Evolutionary conservation across 2,888 invertebrate species (phyloP).

Genomic region (Octodonta nipae): DNA sequence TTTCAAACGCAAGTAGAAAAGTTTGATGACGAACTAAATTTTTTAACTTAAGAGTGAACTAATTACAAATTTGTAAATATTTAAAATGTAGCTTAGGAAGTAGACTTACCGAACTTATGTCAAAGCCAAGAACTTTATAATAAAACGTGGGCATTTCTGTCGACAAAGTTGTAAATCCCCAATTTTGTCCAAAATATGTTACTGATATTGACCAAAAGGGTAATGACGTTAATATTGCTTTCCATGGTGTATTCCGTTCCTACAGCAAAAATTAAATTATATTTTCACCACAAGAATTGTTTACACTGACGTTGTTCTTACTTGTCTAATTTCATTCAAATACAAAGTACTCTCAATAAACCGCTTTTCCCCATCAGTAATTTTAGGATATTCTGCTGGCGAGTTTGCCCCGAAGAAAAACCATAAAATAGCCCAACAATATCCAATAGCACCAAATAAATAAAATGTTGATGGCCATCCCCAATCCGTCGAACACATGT

Average conservation of each 20-base stretch:
- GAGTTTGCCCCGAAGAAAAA: constrained; percentile 48
- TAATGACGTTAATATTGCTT: constrained; percentile 54
- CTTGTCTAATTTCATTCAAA: background rate
- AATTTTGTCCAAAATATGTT: constrained; percentile 17
- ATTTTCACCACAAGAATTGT: no score
- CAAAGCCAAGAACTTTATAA: constrained; percentile 31
- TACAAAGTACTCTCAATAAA: constrained; percentile 20
- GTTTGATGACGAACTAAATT: no score
- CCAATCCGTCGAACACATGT: constrained; percentile 47
- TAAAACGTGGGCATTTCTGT: constrained; percentile 19
- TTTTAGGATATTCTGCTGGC: constrained; percentile 45
- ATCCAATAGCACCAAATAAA: constrained; percentile 47
- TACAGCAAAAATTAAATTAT: no score
- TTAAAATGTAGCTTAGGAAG: no score
- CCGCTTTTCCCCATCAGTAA: constrained; percentile 43
- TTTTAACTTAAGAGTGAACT: no score
- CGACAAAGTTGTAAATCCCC: constrained; percentile 16
- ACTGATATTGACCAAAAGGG: constrained; percentile 61
- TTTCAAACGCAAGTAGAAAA: no score
- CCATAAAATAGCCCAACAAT: constrained; percentile 46
- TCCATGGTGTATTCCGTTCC: constrained; percentile 51
- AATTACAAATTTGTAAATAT: no score
- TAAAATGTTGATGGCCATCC: constrained; percentile 71
- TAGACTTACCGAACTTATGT: constrained; percentile 11
- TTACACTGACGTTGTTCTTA: no score